Base-by-base conservation (phyloP, 2,797 vertebrate species). In the Graptemys geographica region DNA sequence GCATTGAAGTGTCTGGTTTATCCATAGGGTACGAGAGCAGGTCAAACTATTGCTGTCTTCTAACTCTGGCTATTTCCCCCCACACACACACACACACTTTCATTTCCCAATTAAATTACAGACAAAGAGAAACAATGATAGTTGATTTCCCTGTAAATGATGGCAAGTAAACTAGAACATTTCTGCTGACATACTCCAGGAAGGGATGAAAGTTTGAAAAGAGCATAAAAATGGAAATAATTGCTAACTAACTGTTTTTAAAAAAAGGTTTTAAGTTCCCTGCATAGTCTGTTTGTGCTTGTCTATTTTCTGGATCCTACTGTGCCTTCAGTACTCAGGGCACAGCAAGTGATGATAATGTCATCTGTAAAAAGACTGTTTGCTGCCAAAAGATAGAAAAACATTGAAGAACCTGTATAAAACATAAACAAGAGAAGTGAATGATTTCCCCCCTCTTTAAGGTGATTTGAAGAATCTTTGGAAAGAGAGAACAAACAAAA, bases 141-240 rank as follows among this genome's bases (percentile, higher is more conserved):
- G 31, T 62, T 83, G 1, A 88, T 92, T 90, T 72, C 65, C 62
- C 53, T 41, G 57, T 27, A 85, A 11, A 23, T 62, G 74, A 27
- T 76, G 74, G 74, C 25, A 15, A 28, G 37, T 79, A 27, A 92
- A n/a, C 12, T 57, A 84, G 56, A 37, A 79, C 18, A 44, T 3
- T 83, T 31, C 25, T 57, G 76, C 27, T 53, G 52, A 87, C 44
- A 41, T 59, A 44, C 72, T 74, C 89, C n/a, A n/a, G 62, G 79
- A 81, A 90, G n/a, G 47, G 15, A 85, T 37, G 33, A 12, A n/a
- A 49, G 25, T 62, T 56, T 89, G 86, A 85, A 87, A 85, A 65
- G 49, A 65, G 31, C 5, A 79, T 59, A 79, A n/a, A 47, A n/a
- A 81, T 80, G 37, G 90, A 91, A 18, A 51, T 87, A 85, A 80